Evolutionary conservation across 2,888 invertebrate genomes (phyloP), one percentile per base, ranked within the genome.

Genomic region (Parthenolecanium corni): DNA sequence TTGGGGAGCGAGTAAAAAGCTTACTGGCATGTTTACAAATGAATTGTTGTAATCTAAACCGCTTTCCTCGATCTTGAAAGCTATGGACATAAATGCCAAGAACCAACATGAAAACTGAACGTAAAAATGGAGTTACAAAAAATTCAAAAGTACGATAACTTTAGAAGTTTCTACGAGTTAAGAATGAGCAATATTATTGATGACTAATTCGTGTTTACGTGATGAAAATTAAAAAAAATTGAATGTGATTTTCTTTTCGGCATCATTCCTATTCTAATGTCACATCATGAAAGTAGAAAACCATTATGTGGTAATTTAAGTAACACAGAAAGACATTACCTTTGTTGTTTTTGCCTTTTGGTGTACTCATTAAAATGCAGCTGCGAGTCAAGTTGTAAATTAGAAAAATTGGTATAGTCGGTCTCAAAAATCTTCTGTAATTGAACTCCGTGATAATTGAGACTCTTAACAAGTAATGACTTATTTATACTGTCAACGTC

Each of bases 391-490:
- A 78, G 78, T 66, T 82, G 74, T 72, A 82, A 81, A 23, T 78
- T 70, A 65, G 89, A 75, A 61, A 82, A 83, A 70, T 86, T 85
- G 40, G 88, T 87, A 70, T 85, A 81, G 72, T 89, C 89, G 25
- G 83, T 81, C 72, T 89, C 89, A 89, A 89, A 89, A 69, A 88
- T 81, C 76, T 89, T 90, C 75, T 87, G 88, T 68, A 90, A 76
- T 71, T 89, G 89, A 71, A 87, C 87, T 2, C 90, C 90, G 77
- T 90, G 90, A 73, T 85, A 90, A 76, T 87, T 86, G 69, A 90
- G 76, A 66, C 86, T 80, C 71, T 83, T 83, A 71, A 82, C 76
- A 73, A 90, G 79, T 66, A 80, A 74, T 64, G 78, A 77, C 66
- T 76, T 69, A 72, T 79, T 79, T 72, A 80, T 72, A 56, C 67